Percentiles rank a stretch among this genome's conserved stretches.
phyloP scores from a whole-genome alignment of 2,888 invertebrate species.

The Sarcophaga rosellei region DNA sequence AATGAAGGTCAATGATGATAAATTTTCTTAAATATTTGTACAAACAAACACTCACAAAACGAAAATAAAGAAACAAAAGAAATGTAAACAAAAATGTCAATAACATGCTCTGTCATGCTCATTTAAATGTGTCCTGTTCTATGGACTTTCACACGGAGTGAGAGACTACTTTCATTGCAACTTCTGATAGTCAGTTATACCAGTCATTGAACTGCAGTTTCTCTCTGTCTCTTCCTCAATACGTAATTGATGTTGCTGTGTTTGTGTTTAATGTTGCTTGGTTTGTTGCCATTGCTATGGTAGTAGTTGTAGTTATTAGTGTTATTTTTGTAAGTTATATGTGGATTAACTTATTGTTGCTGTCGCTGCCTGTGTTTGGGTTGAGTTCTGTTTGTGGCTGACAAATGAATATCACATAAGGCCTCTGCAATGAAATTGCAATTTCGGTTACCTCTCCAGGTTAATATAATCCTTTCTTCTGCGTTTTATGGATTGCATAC shows the following conservation, averaged over 20 bases:
- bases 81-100: slow-evolving; percentile 58
- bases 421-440: too few species aligned
- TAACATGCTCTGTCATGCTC: slow-evolving; percentile 54
- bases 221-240: neutral
- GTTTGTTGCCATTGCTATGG: neutral
- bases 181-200: neutral
- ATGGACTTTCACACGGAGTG: neutral
- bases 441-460: too few species aligned
- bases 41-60: neutral
- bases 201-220: neutral
- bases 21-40: slow-evolving; percentile 48
- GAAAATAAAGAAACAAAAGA: neutral
- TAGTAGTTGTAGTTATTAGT: neutral
- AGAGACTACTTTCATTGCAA: neutral
- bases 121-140: slow-evolving; percentile 50
- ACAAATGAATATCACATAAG: neutral
- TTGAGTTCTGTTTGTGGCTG: neutral
- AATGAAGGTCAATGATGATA: slow-evolving; percentile 45
- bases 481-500: too few species aligned
- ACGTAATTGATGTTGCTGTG: too few species aligned
- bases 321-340: neutral
- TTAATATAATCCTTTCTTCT: too few species aligned
- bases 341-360: neutral
- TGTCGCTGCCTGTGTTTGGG: neutral
- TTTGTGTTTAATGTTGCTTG: too few species aligned